Conservation (phyloP, 2,888 invertebrate genomes). For the Acleris holmiana region DNA sequence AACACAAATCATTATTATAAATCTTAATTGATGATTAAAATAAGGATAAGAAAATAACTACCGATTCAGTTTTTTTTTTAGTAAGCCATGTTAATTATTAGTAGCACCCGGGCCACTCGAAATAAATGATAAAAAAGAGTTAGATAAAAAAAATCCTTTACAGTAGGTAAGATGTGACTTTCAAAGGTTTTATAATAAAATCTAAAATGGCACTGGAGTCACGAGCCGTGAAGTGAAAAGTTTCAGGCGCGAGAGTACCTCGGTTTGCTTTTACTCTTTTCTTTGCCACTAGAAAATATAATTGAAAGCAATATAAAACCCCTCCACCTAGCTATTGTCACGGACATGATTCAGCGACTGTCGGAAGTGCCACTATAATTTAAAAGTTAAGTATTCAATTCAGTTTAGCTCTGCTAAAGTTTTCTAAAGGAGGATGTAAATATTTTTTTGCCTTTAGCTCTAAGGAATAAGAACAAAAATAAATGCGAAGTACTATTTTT, state of each 20-base stretch:
- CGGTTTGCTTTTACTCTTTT: constrained; percentile 46
- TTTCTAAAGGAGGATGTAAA: no score
- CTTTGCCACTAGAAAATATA: constrained; percentile 34
- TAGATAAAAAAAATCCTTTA: constrained; percentile 18
- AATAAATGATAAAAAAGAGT: neutral
- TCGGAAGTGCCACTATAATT: constrained; percentile 25
- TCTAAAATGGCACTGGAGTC: constrained; percentile 63
- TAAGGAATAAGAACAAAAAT: no score
- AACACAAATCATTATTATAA: no score
- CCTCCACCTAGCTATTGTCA: constrained; percentile 32
- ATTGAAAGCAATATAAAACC: constrained; percentile 36
- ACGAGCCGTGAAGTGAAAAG: constrained; percentile 63
- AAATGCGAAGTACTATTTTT: no score
- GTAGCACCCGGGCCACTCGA: neutral
- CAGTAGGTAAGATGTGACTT: constrained; percentile 47
- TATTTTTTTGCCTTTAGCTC: no score
- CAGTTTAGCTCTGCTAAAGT: neutral
- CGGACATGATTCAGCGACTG: constrained; percentile 21
- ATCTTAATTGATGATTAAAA: no score
- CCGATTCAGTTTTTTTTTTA: no score
- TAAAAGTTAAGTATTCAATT: constrained; percentile 9
- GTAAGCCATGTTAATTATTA: no score
- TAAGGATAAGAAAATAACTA: no score
- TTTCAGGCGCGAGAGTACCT: constrained; percentile 52
- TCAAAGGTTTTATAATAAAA: constrained; percentile 59